phyloP scores from a whole-genome alignment of 1,140 invertebrate genomes.

The Drosophila orena region DNA sequence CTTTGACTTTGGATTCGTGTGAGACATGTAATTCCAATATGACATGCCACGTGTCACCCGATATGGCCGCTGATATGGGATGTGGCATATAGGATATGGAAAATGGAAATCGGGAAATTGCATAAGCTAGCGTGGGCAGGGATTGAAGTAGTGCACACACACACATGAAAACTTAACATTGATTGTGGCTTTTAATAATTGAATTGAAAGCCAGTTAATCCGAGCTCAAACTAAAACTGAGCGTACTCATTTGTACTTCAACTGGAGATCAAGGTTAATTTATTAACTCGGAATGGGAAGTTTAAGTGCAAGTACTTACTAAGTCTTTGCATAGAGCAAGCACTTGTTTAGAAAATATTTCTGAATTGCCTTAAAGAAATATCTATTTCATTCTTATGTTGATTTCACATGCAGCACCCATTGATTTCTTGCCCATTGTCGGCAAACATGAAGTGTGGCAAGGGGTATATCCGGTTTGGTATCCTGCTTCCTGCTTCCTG shows the following conservation, averaged over 20 bases:
- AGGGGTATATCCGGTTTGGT: slow-evolving; percentile 18
- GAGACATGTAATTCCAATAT: slow-evolving; percentile 55
- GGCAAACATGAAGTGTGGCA: slow-evolving; percentile 12
- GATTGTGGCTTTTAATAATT: slow-evolving; percentile 14
- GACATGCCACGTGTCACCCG: slow-evolving; percentile 51
- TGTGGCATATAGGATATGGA: slow-evolving; percentile 15
- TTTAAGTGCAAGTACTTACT: no score
- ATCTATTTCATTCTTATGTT: no score
- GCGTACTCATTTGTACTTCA: background rate
- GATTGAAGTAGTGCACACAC: background rate
- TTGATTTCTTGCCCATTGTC: background rate
- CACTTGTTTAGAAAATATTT: no score
- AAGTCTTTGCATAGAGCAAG: no score
- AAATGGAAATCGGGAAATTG: slow-evolving; percentile 34
- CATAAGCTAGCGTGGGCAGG: slow-evolving; percentile 21
- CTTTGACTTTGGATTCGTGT: slow-evolving; percentile 49
- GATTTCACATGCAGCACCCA: background rate
- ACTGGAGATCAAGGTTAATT: background rate
- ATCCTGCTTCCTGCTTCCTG: slow-evolving; percentile 12
- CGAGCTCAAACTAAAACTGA: no score
- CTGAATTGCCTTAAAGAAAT: no score
- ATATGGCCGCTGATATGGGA: slow-evolving; percentile 31
- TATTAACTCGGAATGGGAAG: no score
- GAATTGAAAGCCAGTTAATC: background rate
- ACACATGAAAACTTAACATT: background rate